Percentiles rank a stretch among this genome's conserved stretches.
phyloP scores from a whole-genome alignment of 2,797 vertebrate species.

The Poeciliopsis turneri region DNA sequence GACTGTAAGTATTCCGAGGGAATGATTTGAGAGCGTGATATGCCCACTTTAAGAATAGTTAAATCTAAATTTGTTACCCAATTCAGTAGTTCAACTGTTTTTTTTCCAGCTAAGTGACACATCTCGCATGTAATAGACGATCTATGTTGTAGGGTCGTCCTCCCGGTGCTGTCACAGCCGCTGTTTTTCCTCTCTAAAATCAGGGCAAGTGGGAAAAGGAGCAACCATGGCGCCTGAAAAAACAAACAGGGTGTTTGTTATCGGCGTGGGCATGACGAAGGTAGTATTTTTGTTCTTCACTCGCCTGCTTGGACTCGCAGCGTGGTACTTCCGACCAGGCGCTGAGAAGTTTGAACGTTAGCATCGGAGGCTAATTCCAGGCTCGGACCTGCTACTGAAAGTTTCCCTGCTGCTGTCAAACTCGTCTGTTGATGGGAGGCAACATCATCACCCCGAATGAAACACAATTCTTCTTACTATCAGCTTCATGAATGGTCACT shows the following conservation, averaged over 20 bases:
- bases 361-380: constrained; percentile 23
- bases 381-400: neutral
- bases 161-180: neutral
- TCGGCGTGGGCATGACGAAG: constrained; percentile 98
- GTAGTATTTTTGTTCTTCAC: constrained; percentile 67
- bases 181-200: neutral
- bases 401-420: neutral
- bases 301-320: too few relatives aligned
- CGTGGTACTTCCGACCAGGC: neutral
- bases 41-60: neutral
- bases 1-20: too few relatives aligned
- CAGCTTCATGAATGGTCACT: neutral
- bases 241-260: constrained; percentile 86
- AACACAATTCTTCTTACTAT: neutral
- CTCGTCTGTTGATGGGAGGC: neutral
- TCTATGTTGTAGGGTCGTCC: constrained; percentile 22
- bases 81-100: neutral
- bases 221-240: constrained; percentile 60
- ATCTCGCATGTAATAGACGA: neutral
- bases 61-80: neutral
- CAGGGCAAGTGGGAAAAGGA: neutral
- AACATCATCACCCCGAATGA: neutral
- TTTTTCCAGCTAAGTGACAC: constrained; percentile 13
- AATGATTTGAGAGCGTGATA: too few relatives aligned
- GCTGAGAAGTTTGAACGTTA: constrained; percentile 11